Evolutionary conservation across 2,888 invertebrate genomes (phyloP), one percentile per base, ranked within the genome.

Genomic region (Acleris emargana): DNA sequence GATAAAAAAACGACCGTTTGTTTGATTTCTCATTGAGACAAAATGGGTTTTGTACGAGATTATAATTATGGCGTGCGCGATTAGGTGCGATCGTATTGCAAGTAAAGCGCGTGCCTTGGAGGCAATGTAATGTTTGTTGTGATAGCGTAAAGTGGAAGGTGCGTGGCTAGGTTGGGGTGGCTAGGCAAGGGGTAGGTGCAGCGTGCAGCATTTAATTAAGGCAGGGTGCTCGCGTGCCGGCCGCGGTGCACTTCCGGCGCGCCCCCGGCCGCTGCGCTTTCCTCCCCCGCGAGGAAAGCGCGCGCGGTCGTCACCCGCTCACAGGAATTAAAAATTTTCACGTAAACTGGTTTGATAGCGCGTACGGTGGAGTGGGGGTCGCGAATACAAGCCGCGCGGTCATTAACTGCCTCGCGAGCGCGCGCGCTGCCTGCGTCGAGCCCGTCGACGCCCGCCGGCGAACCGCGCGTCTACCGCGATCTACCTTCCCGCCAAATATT

Each of bases 281-380:
- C 89, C 86, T 88, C 87, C 83, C 75, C 79, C 79, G 79, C 79
- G 83, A 86, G 88, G 90, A 90, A 91, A 90, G 88, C 87, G 88
- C 87, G 88, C 81, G 81, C 88, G 89, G 88, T 89, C 90, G 88
- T 88, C 89, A 91, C 87, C 86, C 88, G 88, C 83, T 78, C 81
- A 76, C 76, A 82, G 86, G 85, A 88, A 89, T 90, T 89, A 89
- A 89, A 89, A 84, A 85, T 91, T 91, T 91, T 91, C 91, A 91
- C 87, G 88, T 90, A 90, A 91, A 91, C 91, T 88, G 90, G 92
- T 92, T 92, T 90, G 89, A 92, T 91, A 91, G 88, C 89, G 83
- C 83, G 85, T 87, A 86, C 83, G 74, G 84, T 78, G 83, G 89
- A 87, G 89, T 87, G 91, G 89, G 91, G 90, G 87, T 88, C 86